Evolutionary conservation across 2,113 vertebrate genomes (phyloP), one percentile per base, ranked within the genome.

Genomic region (Phylloscopus whistleri): DNA sequence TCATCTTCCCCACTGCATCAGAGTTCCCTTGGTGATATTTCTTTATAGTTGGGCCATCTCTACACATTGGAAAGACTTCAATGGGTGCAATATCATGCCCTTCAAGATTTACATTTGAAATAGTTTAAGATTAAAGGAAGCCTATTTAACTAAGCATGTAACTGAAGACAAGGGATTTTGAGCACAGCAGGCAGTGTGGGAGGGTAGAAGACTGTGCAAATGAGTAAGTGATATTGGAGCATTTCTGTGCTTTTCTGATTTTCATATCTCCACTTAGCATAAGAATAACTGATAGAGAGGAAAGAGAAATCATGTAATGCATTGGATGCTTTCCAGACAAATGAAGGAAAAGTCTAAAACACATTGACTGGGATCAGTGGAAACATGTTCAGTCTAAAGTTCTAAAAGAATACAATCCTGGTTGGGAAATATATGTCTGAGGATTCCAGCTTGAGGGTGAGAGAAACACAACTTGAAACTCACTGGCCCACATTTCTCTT

Each of bases 81-180:
- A 9, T 52, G 76, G 28, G 20, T 78, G 39, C 55, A 80, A 48
- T 90, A 94, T 68, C 75, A 52, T 30, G 39, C 13, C 52, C 55
- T 70, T 93, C 55, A 63, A 80, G 43, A 86, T 85, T 90, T 90
- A 77, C 59, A 86, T 81, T 95, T 83, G 85, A 67, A 90, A 93
- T 70, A 77, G 27, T 84, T 92, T 90, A 80, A 97, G 67, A 94
- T 95, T 90, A 95, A 95, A 93, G 75, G 26, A 69, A 91, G 59
- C 5, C 3, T 59, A 37, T 80, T 95, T 92, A 92, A 44, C 62
- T 91, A 84, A 76, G 31, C 39, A 30, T 56, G 68, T 72, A 94
- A 74, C 44, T 52, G 56, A 90, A 93, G 83, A 80, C 51, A 90
- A 85, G 72, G 67, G 56, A 63, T 77, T 93, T 77, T 56, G 52